Base-by-base conservation (phyloP, 1,140 invertebrate genomes). In the Ephestia elutella region DNA sequence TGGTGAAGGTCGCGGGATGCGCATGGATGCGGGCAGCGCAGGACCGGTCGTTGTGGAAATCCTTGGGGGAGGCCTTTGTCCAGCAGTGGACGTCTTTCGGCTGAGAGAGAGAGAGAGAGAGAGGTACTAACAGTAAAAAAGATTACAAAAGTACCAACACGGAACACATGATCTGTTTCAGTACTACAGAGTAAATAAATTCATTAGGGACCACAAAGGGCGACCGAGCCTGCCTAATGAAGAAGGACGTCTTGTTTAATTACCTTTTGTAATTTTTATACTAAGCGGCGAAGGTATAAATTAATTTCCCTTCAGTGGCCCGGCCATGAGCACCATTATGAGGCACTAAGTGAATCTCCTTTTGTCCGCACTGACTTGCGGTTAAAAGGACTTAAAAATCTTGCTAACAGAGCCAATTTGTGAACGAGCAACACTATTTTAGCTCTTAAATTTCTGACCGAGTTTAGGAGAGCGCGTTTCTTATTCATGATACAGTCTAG, bases 261-360 rank as follows among this genome's bases (percentile, higher is more conserved):
- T 86, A 80, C 73, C 75, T 86, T 78, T 80, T 78, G 73, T 82
- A 86, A 81, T 86, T 84, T 86, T 86, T 83, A 68, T 75, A 63
- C 70, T 76, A 73, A 84, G 68, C 69, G 71, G 71, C 62, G 60
- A 67, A 68, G 67, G 73, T 80, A 80, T 78, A 82, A 83, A 84
- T 79, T 82, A 78, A 80, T 82, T 84, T 81, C 77, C 68, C 62
- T 76, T 69, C 71, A 73, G 71, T 80, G 67, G 68, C 69, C 63
- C 65, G 63, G 63, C 60, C 61, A 63, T 68, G 70, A 76, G 68
- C 68, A 70, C 71, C 71, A 79, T 80, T 80, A 79, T 65, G 60
- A 68, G 35, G 70, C 65, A 69, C 73, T 79, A 72, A 78, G 71
- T 75, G 69, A 72, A 70, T 69, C 56, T 62, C 68, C 71, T 72